These are phyloP conservation scores for Fulmarus glacialis DNA, from an alignment of 2,113 vertebrate species.

Conservation along the genomic window DNA sequence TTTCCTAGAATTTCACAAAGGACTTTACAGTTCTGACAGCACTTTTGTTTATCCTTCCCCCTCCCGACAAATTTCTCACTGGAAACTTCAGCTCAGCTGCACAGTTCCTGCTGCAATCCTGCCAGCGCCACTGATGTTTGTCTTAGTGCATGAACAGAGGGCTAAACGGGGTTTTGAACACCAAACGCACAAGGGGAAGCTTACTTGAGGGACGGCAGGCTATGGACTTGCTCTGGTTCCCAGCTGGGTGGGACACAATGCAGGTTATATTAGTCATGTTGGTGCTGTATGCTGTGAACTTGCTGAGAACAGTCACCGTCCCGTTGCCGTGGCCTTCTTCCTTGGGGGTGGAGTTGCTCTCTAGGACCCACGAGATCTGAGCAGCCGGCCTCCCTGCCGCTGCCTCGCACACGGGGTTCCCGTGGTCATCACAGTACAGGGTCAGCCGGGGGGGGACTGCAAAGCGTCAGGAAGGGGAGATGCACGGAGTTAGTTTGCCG, in stretches of 20 bases:
- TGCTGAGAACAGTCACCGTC: slow-evolving; percentile 35
- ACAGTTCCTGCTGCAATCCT: neutral
- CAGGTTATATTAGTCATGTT: neutral
- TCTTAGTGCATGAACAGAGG: neutral
- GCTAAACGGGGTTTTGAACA: neutral
- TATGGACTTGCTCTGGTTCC: neutral
- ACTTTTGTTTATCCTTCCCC: neutral
- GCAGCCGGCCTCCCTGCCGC: neutral
- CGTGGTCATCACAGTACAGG: neutral
- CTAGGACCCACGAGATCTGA: neutral
- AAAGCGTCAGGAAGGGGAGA: neutral
- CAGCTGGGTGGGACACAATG: neutral
- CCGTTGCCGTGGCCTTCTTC: neutral
- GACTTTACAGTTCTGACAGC: neutral
- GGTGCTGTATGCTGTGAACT: neutral
- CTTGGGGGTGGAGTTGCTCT: neutral
- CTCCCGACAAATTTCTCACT: fast-evolving
- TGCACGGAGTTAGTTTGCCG: neutral
- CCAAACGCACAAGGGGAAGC: fast-evolving
- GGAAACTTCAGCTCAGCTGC: neutral
- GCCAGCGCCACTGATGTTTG: neutral
- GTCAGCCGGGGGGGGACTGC: neutral
- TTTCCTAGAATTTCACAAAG: neutral
- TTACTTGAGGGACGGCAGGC: neutral
- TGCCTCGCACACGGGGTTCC: neutral